These are phyloP conservation scores for Pyrgus malvae DNA, from an alignment of 2,888 invertebrate species.

Conservation along the genomic window DNA sequence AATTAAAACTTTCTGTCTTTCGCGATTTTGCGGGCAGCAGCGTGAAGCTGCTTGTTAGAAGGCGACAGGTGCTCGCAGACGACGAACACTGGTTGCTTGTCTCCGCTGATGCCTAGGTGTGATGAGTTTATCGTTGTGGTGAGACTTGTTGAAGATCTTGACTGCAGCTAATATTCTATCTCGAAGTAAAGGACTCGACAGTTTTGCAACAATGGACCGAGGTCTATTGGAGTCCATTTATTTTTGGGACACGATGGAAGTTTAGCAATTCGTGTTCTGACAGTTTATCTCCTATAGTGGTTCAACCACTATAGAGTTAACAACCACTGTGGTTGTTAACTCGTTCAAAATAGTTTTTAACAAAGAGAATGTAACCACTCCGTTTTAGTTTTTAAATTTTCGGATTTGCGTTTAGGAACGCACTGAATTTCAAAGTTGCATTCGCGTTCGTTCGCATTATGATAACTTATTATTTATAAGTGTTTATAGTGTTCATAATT, in stretches of 20 bases:
- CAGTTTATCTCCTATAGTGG: background rate
- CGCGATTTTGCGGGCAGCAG: conserved; percentile 19
- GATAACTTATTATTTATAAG: too few relatives aligned
- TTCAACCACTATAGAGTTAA: too few relatives aligned
- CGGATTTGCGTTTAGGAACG: background rate
- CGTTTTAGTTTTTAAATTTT: conserved; percentile 9
- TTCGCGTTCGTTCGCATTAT: too few relatives aligned
- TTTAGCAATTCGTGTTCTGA: conserved; percentile 2
- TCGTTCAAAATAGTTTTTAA: background rate
- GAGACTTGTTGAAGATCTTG: conserved; percentile 1
- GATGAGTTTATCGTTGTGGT: conserved; percentile 10
- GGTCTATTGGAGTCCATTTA: conserved; percentile 1
- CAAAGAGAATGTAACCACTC: too few relatives aligned
- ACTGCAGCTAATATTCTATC: conserved; percentile 16
- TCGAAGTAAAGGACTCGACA: conserved; percentile 29
- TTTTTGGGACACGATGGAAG: conserved; percentile 1
- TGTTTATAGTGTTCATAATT: too few relatives aligned
- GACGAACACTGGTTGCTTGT: conserved; percentile 3
- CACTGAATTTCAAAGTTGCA: conserved; percentile 10
- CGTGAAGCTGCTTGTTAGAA: conserved; percentile 27
- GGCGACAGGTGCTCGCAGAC: conserved; percentile 26
- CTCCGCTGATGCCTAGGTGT: conserved; percentile 10
- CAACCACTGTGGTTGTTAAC: too few relatives aligned
- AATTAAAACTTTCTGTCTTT: conserved; percentile 23
- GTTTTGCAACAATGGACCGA: conserved; percentile 25